Conservation (phyloP, 2,888 invertebrate species). For the Heliconius hortense region DNA sequence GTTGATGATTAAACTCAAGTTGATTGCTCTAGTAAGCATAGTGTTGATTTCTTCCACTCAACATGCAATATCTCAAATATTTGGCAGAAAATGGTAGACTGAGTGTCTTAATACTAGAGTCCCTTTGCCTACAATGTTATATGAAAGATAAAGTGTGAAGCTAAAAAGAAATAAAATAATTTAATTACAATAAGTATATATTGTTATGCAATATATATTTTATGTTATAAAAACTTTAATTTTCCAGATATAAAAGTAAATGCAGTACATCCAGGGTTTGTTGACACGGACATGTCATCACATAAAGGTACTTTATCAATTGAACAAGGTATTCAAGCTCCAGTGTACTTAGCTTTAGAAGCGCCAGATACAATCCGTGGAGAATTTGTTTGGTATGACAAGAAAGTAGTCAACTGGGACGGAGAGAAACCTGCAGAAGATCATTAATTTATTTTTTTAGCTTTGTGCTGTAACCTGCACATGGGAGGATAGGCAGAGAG, state of each 20-base stretch:
- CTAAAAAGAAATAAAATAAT: background rate
- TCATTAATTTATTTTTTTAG: background rate
- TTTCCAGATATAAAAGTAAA: slow-evolving; percentile 72
- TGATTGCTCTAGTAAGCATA: too few species aligned
- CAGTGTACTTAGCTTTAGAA: slow-evolving; percentile 77
- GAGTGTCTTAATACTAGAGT: too few species aligned
- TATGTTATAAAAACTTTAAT: background rate
- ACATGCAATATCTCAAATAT: too few species aligned
- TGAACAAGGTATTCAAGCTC: slow-evolving; percentile 81
- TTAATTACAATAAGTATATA: background rate
- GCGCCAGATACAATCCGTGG: slow-evolving; percentile 80
- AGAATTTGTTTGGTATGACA: slow-evolving; percentile 84
- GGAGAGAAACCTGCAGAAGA: slow-evolving; percentile 32
- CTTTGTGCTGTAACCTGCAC: too few species aligned
- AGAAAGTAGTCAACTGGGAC: slow-evolving; percentile 80
- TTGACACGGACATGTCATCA: slow-evolving; percentile 88
- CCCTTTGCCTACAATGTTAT: too few species aligned
- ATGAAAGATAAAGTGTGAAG: too few species aligned
- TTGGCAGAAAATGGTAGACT: too few species aligned
- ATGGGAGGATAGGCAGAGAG: too few species aligned
- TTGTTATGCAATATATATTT: background rate
- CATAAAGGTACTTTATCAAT: slow-evolving; percentile 80
- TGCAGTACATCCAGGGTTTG: slow-evolving; percentile 87
- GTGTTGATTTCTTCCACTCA: too few species aligned
- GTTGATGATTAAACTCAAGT: too few species aligned